Evolutionary conservation across 2,797 vertebrate genomes (phyloP).

Genomic region (Esox masquinongy): DNA sequence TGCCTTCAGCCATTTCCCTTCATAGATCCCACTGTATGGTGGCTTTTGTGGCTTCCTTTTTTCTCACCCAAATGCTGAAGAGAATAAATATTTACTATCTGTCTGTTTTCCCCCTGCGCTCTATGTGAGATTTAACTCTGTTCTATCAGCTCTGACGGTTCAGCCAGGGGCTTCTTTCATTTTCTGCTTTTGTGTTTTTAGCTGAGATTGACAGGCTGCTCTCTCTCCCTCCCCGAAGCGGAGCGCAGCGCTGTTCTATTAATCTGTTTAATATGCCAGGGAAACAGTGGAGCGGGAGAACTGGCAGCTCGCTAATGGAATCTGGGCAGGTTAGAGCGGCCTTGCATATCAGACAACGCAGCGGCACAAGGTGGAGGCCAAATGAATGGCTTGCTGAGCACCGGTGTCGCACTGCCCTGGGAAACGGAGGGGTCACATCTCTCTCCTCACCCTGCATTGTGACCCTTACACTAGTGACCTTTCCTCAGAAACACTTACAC

Average conservation of each 20-base stretch:
- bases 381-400: conserved; percentile 13
- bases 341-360: conserved; percentile 38
- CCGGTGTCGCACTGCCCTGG: neutral
- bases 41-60: neutral
- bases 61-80: conserved; percentile 1
- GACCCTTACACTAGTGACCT: conserved; percentile 23
- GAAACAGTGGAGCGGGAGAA: conserved; percentile 51
- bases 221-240: conserved; percentile 56
- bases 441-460: conserved; percentile 23
- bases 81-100: conserved; percentile 36
- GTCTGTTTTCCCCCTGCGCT: conserved; percentile 22
- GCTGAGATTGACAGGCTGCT: conserved; percentile 54
- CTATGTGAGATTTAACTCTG: conserved; percentile 44
- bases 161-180: conserved; percentile 42
- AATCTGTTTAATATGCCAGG: conserved; percentile 75
- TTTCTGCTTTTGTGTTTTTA: conserved; percentile 49
- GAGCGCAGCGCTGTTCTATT: conserved; percentile 57
- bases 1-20: conserved; percentile 11
- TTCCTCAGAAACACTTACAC: conserved; percentile 28
- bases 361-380: conserved; percentile 35
- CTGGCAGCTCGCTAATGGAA: conserved; percentile 55
- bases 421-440: conserved; percentile 16
- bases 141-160: conserved; percentile 50
- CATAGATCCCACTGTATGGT: neutral
- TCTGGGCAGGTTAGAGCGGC: conserved; percentile 39